These are phyloP conservation scores for Tympanuchus pallidicinctus DNA, from an alignment of 2,113 vertebrate species.

Conservation along the genomic window DNA sequence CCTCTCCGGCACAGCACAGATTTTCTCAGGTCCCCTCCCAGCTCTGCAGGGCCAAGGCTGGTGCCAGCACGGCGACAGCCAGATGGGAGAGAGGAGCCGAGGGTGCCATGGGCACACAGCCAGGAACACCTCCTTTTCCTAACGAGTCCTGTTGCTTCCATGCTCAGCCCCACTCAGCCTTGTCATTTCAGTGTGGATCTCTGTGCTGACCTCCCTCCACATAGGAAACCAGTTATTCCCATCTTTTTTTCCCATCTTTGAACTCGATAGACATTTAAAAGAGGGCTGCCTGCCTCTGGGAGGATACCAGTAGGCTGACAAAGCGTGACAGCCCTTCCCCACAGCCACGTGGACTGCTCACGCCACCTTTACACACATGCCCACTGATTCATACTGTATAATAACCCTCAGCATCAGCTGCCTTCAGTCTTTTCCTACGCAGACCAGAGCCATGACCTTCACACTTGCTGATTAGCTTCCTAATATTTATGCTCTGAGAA, in stretches of 20 bases:
- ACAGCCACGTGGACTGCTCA: neutral
- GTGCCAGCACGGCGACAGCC: neutral
- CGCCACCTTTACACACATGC: neutral
- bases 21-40: neutral
- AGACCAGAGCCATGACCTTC: neutral
- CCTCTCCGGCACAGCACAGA: neutral
- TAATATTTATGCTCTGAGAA: conserved; percentile 15
- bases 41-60: neutral
- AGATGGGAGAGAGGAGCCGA: neutral
- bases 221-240: neutral
- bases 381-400: no score
- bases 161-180: neutral
- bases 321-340: neutral
- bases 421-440: neutral
- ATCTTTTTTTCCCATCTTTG: neutral
- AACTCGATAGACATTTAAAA: neutral
- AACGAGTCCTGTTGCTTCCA: neutral
- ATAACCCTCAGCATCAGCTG: neutral
- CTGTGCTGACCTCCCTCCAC: neutral
- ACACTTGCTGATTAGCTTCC: neutral
- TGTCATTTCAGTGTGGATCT: neutral
- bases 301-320: neutral
- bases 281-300: neutral
- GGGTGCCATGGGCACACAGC: accelerated
- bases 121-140: neutral